These are phyloP conservation scores for Myoxocephalus aenaeus DNA, from an alignment of 2,797 vertebrate genomes.

Conservation along the genomic window DNA sequence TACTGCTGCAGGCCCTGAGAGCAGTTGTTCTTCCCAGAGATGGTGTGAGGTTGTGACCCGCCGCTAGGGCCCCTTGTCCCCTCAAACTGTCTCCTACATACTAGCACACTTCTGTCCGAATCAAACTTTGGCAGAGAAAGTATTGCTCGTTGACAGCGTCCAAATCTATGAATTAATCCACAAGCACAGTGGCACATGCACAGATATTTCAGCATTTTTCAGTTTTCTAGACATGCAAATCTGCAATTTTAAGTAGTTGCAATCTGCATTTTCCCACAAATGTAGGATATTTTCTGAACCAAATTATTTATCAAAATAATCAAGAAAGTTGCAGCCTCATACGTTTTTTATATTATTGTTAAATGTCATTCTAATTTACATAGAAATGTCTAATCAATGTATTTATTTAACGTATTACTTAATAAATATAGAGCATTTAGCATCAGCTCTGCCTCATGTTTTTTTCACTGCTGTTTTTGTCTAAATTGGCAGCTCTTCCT, in stretches of 20 bases:
- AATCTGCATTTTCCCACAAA: background rate
- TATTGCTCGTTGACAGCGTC: background rate
- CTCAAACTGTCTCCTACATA: background rate
- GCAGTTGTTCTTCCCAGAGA: too few relatives aligned
- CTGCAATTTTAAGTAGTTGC: background rate
- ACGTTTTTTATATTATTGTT: background rate
- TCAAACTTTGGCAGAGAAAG: too few relatives aligned
- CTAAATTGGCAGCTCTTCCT: slow-evolving; percentile 24
- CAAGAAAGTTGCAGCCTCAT: background rate
- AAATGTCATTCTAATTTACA: background rate
- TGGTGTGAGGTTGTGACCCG: background rate
- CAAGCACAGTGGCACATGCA: too few relatives aligned
- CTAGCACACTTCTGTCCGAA: background rate
- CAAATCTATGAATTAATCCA: background rate
- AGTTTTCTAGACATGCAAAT: background rate
- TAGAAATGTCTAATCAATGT: background rate
- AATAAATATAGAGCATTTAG: background rate
- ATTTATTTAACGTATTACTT: background rate
- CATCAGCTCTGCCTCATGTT: background rate
- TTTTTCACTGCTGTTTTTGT: background rate
- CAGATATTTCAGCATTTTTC: background rate
- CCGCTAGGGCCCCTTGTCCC: background rate
- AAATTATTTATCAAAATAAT: background rate
- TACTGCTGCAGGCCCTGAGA: too few relatives aligned
- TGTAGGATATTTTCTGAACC: background rate